A percentile compares a stretch with the other conserved stretches of the same genome.
Conservation (phyloP, 2,797 vertebrate species). For the Podarcis lilfordi region DNA sequence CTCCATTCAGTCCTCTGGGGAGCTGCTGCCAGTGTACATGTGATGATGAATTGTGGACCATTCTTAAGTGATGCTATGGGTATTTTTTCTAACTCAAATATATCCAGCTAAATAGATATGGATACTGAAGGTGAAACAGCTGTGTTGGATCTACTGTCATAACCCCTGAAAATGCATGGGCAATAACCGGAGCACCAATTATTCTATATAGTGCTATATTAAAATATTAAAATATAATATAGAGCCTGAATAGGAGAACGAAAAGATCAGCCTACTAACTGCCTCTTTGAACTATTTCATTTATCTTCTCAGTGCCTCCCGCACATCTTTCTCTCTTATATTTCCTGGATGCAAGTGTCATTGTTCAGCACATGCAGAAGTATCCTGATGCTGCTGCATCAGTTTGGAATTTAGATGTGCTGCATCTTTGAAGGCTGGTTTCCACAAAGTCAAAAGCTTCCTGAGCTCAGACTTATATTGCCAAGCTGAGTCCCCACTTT, state of each 20-base stretch:
- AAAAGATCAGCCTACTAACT: conserved; percentile 24
- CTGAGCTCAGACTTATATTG: conserved; percentile 69
- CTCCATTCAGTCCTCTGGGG: neutral
- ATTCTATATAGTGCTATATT: neutral
- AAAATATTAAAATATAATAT: too few relatives aligned
- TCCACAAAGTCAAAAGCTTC: conserved; percentile 76
- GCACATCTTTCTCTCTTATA: conserved; percentile 10
- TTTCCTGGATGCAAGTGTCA: neutral
- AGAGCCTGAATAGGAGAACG: conserved; percentile 14
- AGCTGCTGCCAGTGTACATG: neutral
- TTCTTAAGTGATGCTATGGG: neutral
- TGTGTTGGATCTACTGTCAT: neutral
- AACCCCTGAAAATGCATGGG: neutral
- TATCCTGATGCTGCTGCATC: neutral
- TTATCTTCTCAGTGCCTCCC: neutral
- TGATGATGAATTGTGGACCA: neutral
- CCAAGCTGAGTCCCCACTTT: conserved; percentile 72
- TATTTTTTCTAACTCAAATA: neutral
- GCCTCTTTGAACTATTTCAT: neutral
- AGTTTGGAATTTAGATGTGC: conserved; percentile 47
- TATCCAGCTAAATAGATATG: neutral
- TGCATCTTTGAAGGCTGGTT: conserved; percentile 79
- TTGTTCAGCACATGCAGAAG: neutral
- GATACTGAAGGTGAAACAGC: neutral
- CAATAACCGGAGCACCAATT: conserved; percentile 32